Percentiles rank a stretch among this genome's conserved stretches.
phyloP scores from a whole-genome alignment of 1,140 invertebrate genomes.

The Planococcus citri region DNA sequence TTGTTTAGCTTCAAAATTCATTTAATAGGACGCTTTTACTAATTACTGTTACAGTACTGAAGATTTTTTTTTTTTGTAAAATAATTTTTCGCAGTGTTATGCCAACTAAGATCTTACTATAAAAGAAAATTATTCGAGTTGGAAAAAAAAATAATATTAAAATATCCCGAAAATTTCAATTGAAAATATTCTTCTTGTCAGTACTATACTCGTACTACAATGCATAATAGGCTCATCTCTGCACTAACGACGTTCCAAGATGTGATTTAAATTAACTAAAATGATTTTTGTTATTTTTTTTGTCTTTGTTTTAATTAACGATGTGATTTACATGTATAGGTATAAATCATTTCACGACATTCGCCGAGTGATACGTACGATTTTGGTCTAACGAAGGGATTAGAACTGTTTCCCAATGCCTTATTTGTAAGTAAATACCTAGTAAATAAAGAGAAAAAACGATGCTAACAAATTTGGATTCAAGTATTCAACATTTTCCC shows the following conservation, averaged over 20 bases:
- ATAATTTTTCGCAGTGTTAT: not conserved
- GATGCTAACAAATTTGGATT: no score
- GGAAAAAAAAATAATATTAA: not conserved
- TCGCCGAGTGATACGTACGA: no score
- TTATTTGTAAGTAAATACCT: no score
- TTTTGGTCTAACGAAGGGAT: no score
- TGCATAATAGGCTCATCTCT: not conserved
- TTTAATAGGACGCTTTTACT: not conserved
- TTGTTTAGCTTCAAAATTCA: not conserved
- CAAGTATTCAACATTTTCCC: no score
- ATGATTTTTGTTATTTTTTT: not conserved
- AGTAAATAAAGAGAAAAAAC: no score
- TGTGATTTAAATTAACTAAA: not conserved
- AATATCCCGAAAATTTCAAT: not conserved
- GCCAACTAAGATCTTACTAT: not conserved
- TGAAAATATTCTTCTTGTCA: not conserved
- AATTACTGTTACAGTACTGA: not conserved
- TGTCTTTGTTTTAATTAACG: not conserved
- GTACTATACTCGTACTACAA: not conserved
- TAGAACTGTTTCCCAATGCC: no score
- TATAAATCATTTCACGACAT: no score
- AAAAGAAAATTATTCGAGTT: not conserved
- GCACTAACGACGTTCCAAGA: not conserved
- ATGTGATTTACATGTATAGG: no score
- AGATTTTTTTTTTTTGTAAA: not conserved